Evolutionary conservation across 2,888 invertebrate species (phyloP).

Genomic region (Perizoma flavofasciatum): DNA sequence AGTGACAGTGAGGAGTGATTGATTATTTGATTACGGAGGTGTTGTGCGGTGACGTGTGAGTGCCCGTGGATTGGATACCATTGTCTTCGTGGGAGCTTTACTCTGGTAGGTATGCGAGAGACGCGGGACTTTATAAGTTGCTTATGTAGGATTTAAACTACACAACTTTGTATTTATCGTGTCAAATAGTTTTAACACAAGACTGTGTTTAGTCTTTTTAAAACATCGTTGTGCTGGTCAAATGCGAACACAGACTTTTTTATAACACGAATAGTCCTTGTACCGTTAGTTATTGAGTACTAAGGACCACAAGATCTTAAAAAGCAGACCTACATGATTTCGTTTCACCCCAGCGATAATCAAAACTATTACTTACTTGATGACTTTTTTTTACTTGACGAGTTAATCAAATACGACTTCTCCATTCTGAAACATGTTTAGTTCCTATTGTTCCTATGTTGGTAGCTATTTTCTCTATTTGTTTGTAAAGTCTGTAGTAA

Average conservation of each 20-base stretch:
- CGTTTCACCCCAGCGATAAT: background rate
- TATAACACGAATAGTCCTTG: background rate
- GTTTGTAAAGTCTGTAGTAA: background rate
- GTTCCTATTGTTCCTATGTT: slow-evolving; percentile 2
- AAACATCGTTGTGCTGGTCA: too few species aligned
- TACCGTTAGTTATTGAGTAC: background rate
- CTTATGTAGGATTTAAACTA: slow-evolving; percentile 1
- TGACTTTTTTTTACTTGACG: too few species aligned
- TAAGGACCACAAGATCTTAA: background rate
- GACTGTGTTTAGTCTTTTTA: background rate
- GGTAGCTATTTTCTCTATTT: background rate
- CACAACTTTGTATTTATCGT: background rate
- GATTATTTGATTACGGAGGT: slow-evolving; percentile 50
- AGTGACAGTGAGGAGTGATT: slow-evolving; percentile 51
- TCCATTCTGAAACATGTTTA: background rate
- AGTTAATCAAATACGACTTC: slow-evolving; percentile 1
- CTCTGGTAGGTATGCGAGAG: slow-evolving; percentile 58
- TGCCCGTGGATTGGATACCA: slow-evolving; percentile 50
- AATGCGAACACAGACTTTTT: too few species aligned
- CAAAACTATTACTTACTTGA: background rate
- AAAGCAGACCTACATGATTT: background rate
- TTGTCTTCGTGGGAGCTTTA: slow-evolving; percentile 62
- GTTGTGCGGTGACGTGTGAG: slow-evolving; percentile 55
- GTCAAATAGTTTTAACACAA: background rate
- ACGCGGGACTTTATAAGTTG: slow-evolving; percentile 24